Percentiles rank a stretch among this genome's conserved stretches.
Conservation (phyloP, 2,113 vertebrate species). For the Burhinus oedicnemus region DNA sequence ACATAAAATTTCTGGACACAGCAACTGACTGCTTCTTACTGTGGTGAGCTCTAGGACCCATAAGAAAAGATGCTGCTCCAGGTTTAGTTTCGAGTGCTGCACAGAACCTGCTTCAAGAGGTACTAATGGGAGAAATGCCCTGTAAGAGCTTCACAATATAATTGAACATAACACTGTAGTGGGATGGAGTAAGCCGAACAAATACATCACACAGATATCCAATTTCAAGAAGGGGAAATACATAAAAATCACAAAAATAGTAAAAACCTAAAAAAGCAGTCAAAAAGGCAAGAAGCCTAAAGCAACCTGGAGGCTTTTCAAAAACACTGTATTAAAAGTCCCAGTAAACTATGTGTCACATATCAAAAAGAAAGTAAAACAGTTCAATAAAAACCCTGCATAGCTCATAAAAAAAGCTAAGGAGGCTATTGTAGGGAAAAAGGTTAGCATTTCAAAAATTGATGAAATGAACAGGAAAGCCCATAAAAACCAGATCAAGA, state of each 20-base stretch:
- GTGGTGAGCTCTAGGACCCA: background rate
- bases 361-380: constrained; percentile 4
- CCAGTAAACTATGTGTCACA: background rate
- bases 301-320: constrained; percentile 38
- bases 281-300: constrained; percentile 34
- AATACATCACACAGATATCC: constrained; percentile 9
- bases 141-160: background rate
- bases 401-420: background rate
- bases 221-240: constrained; percentile 23
- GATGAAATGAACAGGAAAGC: background rate
- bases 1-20: background rate
- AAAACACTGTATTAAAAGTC: background rate
- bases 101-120: background rate
- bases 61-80: background rate
- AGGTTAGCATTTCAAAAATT: background rate
- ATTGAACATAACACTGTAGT: background rate
- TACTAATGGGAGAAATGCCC: background rate
- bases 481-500: background rate
- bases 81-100: background rate
- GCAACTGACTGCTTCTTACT: background rate
- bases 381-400: background rate
- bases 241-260: background rate
- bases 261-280: constrained; percentile 10
- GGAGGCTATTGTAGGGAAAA: background rate
- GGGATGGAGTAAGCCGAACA: constrained; percentile 9